Evolutionary conservation across 2,888 invertebrate genomes (phyloP).

Genomic region (Elegia similella): DNA sequence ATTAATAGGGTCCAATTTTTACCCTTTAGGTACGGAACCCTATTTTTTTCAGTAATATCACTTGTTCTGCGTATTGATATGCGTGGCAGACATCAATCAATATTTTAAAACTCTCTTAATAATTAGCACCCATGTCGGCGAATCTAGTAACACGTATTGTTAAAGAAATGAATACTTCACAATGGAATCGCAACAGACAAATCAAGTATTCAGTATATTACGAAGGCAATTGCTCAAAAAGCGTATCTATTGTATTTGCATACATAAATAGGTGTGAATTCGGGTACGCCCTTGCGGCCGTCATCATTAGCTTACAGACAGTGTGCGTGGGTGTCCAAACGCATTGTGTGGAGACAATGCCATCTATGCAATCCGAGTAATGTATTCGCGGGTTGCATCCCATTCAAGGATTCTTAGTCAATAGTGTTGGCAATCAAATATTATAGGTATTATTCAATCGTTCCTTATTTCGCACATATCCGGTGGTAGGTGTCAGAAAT

Average conservation of each 20-base stretch:
- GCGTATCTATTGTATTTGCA: conserved; percentile 12
- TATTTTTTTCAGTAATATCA: too few relatives aligned
- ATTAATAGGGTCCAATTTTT: too few relatives aligned
- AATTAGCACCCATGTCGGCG: too few relatives aligned
- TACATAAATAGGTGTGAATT: conserved; percentile 15
- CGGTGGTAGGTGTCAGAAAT: too few relatives aligned
- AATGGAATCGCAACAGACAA: background rate
- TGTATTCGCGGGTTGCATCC: conserved; percentile 66
- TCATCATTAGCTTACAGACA: conserved; percentile 34
- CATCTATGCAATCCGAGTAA: conserved; percentile 52
- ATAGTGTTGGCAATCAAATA: conserved; percentile 34
- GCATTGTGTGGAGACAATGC: conserved; percentile 74
- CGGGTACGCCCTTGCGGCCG: conserved; percentile 11
- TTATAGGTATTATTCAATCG: background rate
- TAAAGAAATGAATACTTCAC: too few relatives aligned
- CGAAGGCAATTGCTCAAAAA: conserved; percentile 10
- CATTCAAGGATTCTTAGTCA: conserved; percentile 67
- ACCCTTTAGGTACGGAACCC: too few relatives aligned
- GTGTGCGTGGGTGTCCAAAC: conserved; percentile 58
- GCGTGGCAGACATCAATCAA: too few relatives aligned
- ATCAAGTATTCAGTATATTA: conserved; percentile 3
- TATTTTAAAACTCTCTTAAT: too few relatives aligned
- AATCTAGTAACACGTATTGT: too few relatives aligned
- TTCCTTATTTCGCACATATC: too few relatives aligned
- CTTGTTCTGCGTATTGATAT: too few relatives aligned